phyloP scores from a whole-genome alignment of 2,888 invertebrate species.

The Schizaphis graminum region DNA sequence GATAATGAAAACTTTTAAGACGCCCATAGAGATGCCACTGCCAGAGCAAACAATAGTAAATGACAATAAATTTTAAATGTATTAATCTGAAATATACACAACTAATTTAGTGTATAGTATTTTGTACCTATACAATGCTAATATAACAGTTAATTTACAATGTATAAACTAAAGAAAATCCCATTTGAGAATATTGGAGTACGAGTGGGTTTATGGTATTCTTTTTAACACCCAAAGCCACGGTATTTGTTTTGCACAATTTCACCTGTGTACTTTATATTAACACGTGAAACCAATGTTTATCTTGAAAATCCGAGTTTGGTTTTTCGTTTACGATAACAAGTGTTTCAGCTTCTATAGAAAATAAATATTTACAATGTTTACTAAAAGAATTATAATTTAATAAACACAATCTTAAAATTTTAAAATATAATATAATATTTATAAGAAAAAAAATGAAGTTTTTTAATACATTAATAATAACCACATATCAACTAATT shows the following conservation, averaged over 20 bases:
- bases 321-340: background rate
- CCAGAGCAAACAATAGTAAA: constrained; percentile 1
- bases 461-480: background rate
- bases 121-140: background rate
- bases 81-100: background rate
- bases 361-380: background rate
- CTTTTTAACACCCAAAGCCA: background rate
- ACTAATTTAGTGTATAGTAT: background rate
- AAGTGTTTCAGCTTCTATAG: background rate
- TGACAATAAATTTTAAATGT: constrained; percentile 23
- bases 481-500: background rate
- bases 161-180: background rate
- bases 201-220: background rate
- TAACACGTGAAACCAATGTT: constrained; percentile 24
- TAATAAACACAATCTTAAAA: background rate
- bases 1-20: background rate
- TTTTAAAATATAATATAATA: background rate
- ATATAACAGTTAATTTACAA: background rate
- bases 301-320: constrained; percentile 11
- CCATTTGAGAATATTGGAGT: background rate
- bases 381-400: background rate
- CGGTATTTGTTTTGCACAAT: constrained; percentile 36
- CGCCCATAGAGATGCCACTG: background rate
- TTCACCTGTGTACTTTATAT: constrained; percentile 32
- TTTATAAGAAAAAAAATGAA: background rate